Evolutionary conservation across 2,888 invertebrate genomes (phyloP).

Genomic region (Aphodius sticticus): DNA sequence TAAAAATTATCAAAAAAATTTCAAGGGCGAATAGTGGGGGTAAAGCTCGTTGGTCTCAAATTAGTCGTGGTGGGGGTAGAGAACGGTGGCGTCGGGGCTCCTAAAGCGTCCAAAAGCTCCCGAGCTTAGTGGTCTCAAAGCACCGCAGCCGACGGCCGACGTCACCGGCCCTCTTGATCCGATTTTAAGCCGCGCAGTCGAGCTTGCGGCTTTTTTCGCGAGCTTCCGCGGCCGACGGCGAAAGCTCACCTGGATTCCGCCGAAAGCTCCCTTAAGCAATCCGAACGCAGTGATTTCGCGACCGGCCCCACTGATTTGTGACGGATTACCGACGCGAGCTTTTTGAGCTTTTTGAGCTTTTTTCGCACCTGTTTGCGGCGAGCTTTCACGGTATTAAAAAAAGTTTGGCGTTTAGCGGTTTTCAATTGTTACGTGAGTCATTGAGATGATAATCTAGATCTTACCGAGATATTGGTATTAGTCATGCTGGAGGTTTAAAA

Average conservation of each 20-base stretch:
- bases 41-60: conserved; percentile 56
- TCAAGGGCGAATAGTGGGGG: conserved; percentile 51
- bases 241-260: conserved; percentile 15
- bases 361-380: neutral
- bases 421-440: neutral
- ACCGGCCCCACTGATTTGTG: neutral
- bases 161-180: conserved; percentile 58
- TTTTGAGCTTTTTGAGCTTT: neutral
- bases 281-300: neutral
- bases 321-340: neutral
- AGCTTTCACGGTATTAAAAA: neutral
- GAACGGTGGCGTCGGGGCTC: conserved; percentile 35
- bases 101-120: conserved; percentile 35
- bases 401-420: neutral
- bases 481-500: neutral
- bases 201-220: conserved; percentile 23
- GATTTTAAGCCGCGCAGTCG: neutral
- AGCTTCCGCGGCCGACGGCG: conserved; percentile 9
- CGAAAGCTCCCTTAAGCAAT: conserved; percentile 19
- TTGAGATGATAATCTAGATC: neutral
- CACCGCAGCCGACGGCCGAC: conserved; percentile 58
- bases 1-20: neutral
- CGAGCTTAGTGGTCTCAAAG: conserved; percentile 60
- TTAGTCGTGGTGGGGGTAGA: conserved; percentile 47
- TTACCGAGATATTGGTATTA: no score